These are phyloP conservation scores for Eucriotettix oculatus DNA, from an alignment of 2,888 invertebrate genomes.

Conservation along the genomic window DNA sequence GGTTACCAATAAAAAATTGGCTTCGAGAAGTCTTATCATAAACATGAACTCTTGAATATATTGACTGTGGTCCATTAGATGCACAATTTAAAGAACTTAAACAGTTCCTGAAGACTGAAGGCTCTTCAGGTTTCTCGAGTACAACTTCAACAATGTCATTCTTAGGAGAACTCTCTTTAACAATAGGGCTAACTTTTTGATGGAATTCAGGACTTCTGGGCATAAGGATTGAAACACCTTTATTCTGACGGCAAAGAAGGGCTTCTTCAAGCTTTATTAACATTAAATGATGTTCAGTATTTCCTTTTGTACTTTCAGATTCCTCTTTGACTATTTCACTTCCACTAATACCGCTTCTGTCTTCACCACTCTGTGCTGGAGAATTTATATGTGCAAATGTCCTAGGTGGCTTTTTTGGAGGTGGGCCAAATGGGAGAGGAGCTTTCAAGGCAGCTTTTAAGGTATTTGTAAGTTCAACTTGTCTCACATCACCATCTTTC, in stretches of 20 bases:
- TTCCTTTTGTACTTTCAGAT: slow-evolving; percentile 12
- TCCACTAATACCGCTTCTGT: not conserved
- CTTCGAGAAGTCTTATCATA: slow-evolving; percentile 7
- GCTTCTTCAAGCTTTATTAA: slow-evolving; percentile 44
- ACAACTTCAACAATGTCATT: not conserved
- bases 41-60: slow-evolving; percentile 1
- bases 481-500: no score
- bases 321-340: not conserved
- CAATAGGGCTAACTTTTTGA: not conserved
- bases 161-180: not conserved
- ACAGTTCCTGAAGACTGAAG: slow-evolving; percentile 19
- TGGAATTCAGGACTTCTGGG: slow-evolving; percentile 1
- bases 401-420: slow-evolving; percentile 60
- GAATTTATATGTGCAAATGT: slow-evolving; percentile 30
- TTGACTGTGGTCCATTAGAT: slow-evolving; percentile 8
- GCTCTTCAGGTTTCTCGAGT: not conserved
- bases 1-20: slow-evolving; percentile 4
- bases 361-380: not conserved
- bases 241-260: slow-evolving; percentile 29
- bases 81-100: slow-evolving; percentile 24
- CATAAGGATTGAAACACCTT: slow-evolving; percentile 1
- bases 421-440: slow-evolving; percentile 50
- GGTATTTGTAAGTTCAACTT: slow-evolving; percentile 31
- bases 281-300: slow-evolving; percentile 38
- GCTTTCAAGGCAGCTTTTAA: slow-evolving; percentile 47